Percentiles rank a stretch among this genome's conserved stretches.
phyloP scores from a whole-genome alignment of 2,797 vertebrate genomes.

The Hybognathus amarus region DNA sequence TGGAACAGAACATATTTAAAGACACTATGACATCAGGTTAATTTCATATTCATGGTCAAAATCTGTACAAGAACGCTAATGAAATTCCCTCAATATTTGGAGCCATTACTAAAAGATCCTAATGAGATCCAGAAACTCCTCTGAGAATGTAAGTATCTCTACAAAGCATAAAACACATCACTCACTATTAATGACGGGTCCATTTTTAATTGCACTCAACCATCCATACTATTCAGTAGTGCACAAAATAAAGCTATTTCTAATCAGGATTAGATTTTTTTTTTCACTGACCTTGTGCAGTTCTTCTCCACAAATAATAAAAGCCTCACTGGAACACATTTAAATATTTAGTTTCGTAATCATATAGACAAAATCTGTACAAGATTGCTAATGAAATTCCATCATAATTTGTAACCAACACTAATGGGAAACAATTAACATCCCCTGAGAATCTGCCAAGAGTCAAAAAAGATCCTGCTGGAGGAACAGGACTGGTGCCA shows the following conservation, averaged over 20 bases:
- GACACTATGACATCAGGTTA: background rate
- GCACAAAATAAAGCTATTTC: background rate
- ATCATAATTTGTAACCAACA: background rate
- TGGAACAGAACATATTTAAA: background rate
- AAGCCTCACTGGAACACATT: background rate
- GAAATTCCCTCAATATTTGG: background rate
- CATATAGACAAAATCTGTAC: background rate
- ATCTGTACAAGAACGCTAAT: background rate
- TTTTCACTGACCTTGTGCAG: background rate
- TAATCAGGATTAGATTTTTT: background rate
- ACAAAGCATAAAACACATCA: background rate
- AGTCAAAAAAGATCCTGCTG: conserved; percentile 14
- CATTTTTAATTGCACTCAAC: background rate
- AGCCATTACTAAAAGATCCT: no score
- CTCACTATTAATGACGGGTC: background rate
- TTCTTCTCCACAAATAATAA: background rate
- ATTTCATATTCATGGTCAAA: background rate
- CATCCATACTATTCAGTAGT: background rate
- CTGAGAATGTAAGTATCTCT: background rate
- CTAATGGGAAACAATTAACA: conserved; percentile 16
- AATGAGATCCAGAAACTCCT: background rate
- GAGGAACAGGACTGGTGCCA: background rate
- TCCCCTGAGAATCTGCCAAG: background rate
- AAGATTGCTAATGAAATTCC: conserved; percentile 18
- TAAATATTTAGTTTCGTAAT: background rate